phyloP scores from a whole-genome alignment of 2,888 invertebrate genomes.

The Metalampra italica region DNA sequence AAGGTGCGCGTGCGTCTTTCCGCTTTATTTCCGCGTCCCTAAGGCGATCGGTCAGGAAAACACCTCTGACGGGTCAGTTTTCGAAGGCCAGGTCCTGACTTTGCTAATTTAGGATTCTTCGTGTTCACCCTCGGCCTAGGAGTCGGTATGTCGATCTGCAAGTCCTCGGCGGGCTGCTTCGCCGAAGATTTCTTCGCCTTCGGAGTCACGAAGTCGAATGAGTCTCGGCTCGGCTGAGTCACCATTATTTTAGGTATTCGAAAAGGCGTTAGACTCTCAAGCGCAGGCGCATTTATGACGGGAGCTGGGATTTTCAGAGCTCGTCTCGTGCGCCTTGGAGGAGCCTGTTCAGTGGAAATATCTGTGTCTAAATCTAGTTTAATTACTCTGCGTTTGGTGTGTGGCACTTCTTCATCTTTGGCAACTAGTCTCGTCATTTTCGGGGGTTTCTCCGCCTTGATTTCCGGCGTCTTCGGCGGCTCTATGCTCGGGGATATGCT shows the following conservation, averaged over 20 bases:
- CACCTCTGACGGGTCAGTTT: too few relatives aligned
- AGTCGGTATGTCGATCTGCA: too few relatives aligned
- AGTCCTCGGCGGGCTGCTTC: too few relatives aligned
- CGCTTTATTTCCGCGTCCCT: too few relatives aligned
- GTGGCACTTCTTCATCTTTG: conserved; percentile 51
- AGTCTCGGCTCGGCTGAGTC: conserved; percentile 19
- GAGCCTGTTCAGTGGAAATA: conserved; percentile 26
- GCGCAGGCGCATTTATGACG: conserved; percentile 32
- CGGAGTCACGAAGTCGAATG: too few relatives aligned
- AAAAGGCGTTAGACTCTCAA: conserved; percentile 42
- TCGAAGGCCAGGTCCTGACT: too few relatives aligned
- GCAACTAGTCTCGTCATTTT: conserved; percentile 32
- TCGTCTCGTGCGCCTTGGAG: conserved; percentile 17
- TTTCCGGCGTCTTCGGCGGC: conserved; percentile 38
- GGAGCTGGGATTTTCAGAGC: conserved; percentile 59
- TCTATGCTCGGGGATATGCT: conserved; percentile 34
- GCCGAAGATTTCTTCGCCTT: too few relatives aligned
- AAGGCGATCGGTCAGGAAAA: too few relatives aligned
- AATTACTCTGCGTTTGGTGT: conserved; percentile 41
- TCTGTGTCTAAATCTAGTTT: conserved; percentile 49
- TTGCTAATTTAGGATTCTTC: too few relatives aligned
- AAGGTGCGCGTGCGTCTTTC: too few relatives aligned
- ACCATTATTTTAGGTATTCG: conserved; percentile 30
- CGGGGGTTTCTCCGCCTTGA: conserved; percentile 29
- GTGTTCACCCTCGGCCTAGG: too few relatives aligned